Evolutionary conservation across 2,797 vertebrate genomes (phyloP), one percentile per base, ranked within the genome.

Genomic region (Scolopax bukidnonensis): DNA sequence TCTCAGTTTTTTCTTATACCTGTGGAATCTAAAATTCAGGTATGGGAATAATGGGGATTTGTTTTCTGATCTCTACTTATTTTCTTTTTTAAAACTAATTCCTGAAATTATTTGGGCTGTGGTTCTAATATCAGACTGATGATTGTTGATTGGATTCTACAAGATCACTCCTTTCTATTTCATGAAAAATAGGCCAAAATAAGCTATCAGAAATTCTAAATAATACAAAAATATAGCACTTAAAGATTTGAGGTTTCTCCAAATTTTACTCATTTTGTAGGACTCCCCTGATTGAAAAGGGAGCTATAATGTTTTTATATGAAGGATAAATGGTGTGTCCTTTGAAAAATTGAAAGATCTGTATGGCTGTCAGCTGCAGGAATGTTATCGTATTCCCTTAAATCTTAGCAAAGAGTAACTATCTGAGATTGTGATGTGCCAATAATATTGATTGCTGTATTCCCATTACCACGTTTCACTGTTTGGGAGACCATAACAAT

Each of bases 401-500:
- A 89, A 56, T 74, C 61, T 69, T 53, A 73, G n/a, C 17, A 51
- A 18, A 75, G 50, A 21, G 12, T 60, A 54, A 80, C 50, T 70
- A 47, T 61, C 33, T 86, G 48, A 89, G 95, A 87, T 96, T 97
- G 87, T 92, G 91, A 94, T 95, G 95, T 97, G 96, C 91, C 92
- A 73, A 97, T 98, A 97, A 91, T 95, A 96, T 97, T 97, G 95
- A 94, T 97, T 98, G 96, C 96, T 98, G 96, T 96, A 98, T 96
- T 89, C 38, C 54, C 73, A 89, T 98, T 97, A 95, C 96, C 81
- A 90, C 84, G 41, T 88, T 96, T 93, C 89, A 82, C 48, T 92
- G 59, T 78, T 95, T 93, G 87, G 86, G 91, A 88, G 78, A 74
- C 80, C 74, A 41, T 67, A 95, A 57, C 43, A 90, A 89, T 97